phyloP scores from a whole-genome alignment of 1,140 invertebrate genomes.

The Hylyphantes graminicola region DNA sequence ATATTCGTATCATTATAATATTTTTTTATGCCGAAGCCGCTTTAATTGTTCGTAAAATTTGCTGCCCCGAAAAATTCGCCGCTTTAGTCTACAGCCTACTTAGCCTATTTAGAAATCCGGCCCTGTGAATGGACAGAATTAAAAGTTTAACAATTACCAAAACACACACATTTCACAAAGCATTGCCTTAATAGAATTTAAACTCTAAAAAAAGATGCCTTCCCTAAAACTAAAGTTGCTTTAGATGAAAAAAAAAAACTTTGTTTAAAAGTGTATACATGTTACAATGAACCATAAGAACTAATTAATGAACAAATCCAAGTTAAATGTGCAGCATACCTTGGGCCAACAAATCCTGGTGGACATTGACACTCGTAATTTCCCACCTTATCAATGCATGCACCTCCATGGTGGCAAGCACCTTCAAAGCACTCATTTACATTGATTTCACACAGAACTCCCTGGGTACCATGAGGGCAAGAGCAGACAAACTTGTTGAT shows the following conservation, averaged over 20 bases:
- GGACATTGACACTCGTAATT: conserved; percentile 90
- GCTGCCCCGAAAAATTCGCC: too few relatives aligned
- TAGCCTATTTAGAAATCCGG: too few relatives aligned
- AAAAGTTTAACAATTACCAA: too few relatives aligned
- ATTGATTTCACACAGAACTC: conserved; percentile 91
- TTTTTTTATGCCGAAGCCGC: too few relatives aligned
- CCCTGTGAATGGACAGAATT: too few relatives aligned
- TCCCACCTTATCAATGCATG: conserved; percentile 77
- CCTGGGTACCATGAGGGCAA: conserved; percentile 89
- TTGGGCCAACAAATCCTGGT: conserved; percentile 85
- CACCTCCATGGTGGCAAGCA: conserved; percentile 96
- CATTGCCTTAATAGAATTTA: too few relatives aligned
- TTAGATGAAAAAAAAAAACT: neutral
- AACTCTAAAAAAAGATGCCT: too few relatives aligned
- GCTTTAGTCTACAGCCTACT: too few relatives aligned
- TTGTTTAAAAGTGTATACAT: neutral
- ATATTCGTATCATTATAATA: too few relatives aligned
- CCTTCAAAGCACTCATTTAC: conserved; percentile 87
- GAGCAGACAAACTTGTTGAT: conserved; percentile 85
- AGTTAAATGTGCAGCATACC: conserved; percentile 69
- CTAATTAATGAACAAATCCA: neutral
- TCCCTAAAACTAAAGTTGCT: neutral
- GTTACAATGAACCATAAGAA: too few relatives aligned
- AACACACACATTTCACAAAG: too few relatives aligned
- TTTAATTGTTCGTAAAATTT: too few relatives aligned